A percentile compares a stretch with the other conserved stretches of the same genome.
Evolutionary conservation across 2,113 vertebrate genomes (phyloP).

Genomic region (Danionella cerebrum): DNA sequence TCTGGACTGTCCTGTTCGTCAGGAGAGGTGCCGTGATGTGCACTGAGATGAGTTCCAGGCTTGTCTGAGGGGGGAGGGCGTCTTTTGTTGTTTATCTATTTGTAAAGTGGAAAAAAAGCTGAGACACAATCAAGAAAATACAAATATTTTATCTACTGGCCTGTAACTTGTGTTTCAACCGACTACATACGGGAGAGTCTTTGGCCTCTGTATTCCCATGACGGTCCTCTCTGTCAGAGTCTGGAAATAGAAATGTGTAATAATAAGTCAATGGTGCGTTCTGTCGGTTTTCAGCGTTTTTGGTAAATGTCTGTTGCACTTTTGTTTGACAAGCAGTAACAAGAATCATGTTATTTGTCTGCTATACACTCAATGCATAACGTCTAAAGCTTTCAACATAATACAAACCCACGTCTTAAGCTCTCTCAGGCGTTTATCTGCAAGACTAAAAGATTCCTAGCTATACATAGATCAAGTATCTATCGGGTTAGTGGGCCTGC

Average conservation of each 20-base stretch:
- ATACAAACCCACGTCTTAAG: not conserved
- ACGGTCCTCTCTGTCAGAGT: constrained; percentile 63
- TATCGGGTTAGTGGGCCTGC: constrained; percentile 1
- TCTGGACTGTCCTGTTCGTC: constrained; percentile 67
- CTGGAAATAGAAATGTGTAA: constrained; percentile 53
- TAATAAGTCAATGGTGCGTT: no score
- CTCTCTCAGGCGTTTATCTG: not conserved
- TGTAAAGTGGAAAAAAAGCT: not conserved
- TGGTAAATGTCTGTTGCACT: no score
- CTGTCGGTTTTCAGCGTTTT: no score
- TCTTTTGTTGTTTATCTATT: constrained; percentile 64
- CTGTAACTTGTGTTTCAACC: not conserved
- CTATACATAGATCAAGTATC: constrained; percentile 17
- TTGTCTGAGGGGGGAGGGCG: constrained; percentile 52
- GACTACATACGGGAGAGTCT: constrained; percentile 56
- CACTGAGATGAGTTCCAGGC: constrained; percentile 48
- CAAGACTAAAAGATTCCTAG: not conserved
- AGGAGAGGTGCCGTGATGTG: constrained; percentile 50
- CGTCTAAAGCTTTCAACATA: not conserved
- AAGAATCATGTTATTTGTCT: no score
- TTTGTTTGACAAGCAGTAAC: no score
- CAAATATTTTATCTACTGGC: not conserved
- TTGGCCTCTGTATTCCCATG: constrained; percentile 53
- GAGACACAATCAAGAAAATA: not conserved
- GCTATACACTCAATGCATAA: not conserved